These are phyloP conservation scores for Pygoscelis antarcticus DNA, from an alignment of 2,113 vertebrate genomes.

Conservation along the genomic window DNA sequence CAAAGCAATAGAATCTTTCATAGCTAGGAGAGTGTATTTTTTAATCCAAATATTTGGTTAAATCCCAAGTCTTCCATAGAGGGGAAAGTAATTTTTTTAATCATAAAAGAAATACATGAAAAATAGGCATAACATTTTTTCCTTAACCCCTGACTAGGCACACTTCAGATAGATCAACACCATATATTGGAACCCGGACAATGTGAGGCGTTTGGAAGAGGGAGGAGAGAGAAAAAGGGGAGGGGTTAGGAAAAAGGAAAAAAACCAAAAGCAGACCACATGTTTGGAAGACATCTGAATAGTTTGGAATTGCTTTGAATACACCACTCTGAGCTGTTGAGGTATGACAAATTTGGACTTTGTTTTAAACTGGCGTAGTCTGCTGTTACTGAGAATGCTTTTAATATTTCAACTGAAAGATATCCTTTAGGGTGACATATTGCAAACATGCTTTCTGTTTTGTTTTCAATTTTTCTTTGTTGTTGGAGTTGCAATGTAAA, in stretches of 20 bases:
- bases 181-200: background rate
- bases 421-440: constrained; percentile 15
- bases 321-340: background rate
- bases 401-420: background rate
- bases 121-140: background rate
- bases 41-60: background rate
- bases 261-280: background rate
- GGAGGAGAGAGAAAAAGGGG: background rate
- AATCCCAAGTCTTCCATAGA: background rate
- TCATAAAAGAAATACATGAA: background rate
- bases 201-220: background rate
- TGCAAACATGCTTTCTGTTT: constrained; percentile 48
- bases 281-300: constrained; percentile 28
- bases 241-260: background rate
- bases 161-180: background rate
- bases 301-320: background rate
- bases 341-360: constrained; percentile 45
- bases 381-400: constrained; percentile 33
- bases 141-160: background rate
- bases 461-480: constrained; percentile 65
- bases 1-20: background rate
- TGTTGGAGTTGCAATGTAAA: constrained; percentile 40
- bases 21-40: background rate
- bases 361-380: constrained; percentile 37
- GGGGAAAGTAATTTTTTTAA: background rate